These are phyloP conservation scores for Folsomia candida DNA, from an alignment of 2,888 invertebrate genomes.

Conservation along the genomic window DNA sequence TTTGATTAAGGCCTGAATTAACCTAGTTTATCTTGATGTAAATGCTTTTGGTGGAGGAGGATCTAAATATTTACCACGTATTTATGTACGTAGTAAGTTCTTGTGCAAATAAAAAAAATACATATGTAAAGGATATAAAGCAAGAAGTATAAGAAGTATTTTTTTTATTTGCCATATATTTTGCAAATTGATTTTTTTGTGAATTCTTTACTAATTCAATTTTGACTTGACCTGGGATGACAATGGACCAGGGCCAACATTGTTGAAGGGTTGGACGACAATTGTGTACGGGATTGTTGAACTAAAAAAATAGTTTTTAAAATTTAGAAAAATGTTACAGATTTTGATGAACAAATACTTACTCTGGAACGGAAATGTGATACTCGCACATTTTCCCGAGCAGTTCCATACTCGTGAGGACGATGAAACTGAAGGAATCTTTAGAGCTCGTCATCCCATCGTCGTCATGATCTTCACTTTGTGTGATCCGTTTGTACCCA, in stretches of 20 bases:
- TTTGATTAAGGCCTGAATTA: too few species aligned
- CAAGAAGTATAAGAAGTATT: too few species aligned
- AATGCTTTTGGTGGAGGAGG: too few species aligned
- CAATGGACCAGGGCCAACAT: slow-evolving; percentile 79
- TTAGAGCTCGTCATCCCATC: slow-evolving; percentile 20
- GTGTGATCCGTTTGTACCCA: slow-evolving; percentile 29
- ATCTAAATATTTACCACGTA: too few species aligned
- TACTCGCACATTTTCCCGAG: slow-evolving; percentile 24
- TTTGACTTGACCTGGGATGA: slow-evolving; percentile 58
- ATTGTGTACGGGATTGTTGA: slow-evolving; percentile 64
- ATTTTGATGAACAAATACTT: slow-evolving; percentile 9
- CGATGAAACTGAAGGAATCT: slow-evolving; percentile 27
- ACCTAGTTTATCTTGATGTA: too few species aligned
- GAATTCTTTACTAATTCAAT: too few species aligned
- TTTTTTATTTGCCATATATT: too few species aligned
- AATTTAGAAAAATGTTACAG: slow-evolving; percentile 3
- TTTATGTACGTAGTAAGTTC: too few species aligned
- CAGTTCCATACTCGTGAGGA: slow-evolving; percentile 21
- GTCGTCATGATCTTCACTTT: too few species aligned
- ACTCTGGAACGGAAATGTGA: slow-evolving; percentile 30
- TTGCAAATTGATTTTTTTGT: too few species aligned
- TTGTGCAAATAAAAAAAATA: too few species aligned
- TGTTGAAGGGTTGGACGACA: slow-evolving; percentile 82
- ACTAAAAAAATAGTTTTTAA: slow-evolving; percentile 11
- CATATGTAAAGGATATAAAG: too few species aligned